phyloP scores from a whole-genome alignment of 30 jellyfish, hydroid and myxozoan genomes.

The Hydractinia echinata region DNA sequence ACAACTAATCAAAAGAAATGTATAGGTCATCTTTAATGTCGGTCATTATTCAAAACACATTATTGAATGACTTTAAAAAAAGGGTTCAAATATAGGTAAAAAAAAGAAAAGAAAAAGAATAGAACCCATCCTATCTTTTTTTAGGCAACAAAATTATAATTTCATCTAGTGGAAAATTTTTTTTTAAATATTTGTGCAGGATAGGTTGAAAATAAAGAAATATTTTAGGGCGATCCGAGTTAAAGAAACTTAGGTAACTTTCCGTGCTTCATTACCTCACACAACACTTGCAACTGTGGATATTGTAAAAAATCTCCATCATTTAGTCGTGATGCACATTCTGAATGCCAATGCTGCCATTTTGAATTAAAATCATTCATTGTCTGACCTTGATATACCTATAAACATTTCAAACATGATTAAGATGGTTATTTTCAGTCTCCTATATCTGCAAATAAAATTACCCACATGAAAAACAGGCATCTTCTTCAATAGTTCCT shows the following conservation, averaged over 20 bases:
- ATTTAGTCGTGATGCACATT: slow-evolving; percentile 52
- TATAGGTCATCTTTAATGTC: neutral
- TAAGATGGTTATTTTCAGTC: no score
- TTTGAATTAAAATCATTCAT: slow-evolving; percentile 49
- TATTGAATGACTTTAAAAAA: no score
- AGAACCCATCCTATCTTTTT: no score
- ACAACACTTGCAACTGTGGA: slow-evolving; percentile 45
- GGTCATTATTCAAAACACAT: neutral
- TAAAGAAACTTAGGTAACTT: no score
- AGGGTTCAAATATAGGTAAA: no score
- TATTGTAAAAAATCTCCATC: slow-evolving; percentile 56
- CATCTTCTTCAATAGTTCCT: slow-evolving; percentile 67
- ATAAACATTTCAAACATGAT: no score
- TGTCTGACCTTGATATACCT: slow-evolving; percentile 24
- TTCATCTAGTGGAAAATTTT: no score
- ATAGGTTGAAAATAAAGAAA: no score
- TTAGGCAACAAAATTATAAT: no score
- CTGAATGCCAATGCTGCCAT: slow-evolving; percentile 76
- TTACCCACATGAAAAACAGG: slow-evolving; percentile 60
- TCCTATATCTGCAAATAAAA: neutral
- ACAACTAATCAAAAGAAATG: slow-evolving; percentile 30
- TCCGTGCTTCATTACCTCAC: slow-evolving; percentile 44
- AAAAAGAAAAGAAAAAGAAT: no score
- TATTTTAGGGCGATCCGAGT: no score
- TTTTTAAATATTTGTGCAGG: no score